phyloP scores from a whole-genome alignment of 2,797 vertebrate species.

The Tenualosa ilisha region DNA sequence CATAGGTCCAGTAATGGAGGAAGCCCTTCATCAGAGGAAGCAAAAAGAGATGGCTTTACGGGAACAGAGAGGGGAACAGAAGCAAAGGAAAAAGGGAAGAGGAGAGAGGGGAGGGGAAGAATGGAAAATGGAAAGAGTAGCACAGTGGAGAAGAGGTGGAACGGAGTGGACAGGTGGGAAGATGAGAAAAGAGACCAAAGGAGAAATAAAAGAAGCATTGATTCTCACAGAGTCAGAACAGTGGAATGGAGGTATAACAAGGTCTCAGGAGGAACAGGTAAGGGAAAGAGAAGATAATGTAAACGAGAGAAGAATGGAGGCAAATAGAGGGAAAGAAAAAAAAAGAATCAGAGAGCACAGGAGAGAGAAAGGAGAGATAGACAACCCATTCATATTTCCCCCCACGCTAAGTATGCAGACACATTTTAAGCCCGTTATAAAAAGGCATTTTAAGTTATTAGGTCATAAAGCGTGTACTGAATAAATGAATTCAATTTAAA shows the following conservation, averaged over 20 bases:
- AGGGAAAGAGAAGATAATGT: not conserved
- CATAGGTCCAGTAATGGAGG: slow-evolving; percentile 37
- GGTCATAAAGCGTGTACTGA: not conserved
- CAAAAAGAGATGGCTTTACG: not conserved
- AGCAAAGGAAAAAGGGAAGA: not conserved
- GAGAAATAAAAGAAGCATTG: not conserved
- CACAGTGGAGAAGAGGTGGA: not conserved
- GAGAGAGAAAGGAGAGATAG: not conserved
- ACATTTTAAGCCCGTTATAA: not conserved
- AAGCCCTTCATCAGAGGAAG: slow-evolving; percentile 15
- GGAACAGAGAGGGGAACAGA: not conserved
- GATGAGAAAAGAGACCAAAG: not conserved
- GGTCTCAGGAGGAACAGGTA: no score
- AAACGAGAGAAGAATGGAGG: not conserved
- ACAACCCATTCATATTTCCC: not conserved
- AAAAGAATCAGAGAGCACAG: not conserved
- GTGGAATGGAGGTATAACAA: not conserved
- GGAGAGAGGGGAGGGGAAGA: not conserved
- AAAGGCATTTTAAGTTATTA: slow-evolving; percentile 2
- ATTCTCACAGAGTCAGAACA: not conserved
- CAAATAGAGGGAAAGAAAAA: no score
- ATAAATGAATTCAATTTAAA: slow-evolving; percentile 12
- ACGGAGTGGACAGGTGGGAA: not conserved
- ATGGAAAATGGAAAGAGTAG: not conserved
- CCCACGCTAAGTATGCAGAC: not conserved